Conservation (phyloP, 1,140 invertebrate genomes). For the Scaptomyza pallida region DNA sequence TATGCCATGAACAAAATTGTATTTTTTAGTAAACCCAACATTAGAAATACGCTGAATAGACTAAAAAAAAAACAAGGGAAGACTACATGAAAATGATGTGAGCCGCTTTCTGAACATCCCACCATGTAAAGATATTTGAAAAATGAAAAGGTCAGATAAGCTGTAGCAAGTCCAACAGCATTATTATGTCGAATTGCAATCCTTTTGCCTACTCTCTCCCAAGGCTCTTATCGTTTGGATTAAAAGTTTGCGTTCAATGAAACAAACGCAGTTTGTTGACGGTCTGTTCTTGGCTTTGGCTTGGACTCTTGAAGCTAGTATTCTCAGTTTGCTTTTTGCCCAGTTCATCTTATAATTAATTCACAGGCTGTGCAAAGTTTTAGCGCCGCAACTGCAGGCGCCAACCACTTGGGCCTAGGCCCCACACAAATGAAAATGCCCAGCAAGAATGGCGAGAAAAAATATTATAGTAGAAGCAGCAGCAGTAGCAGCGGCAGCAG, state of each 20-base stretch:
- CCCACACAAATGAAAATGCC: conserved; percentile 52
- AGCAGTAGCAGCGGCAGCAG: too few species aligned
- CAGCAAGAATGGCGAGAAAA: conserved; percentile 8
- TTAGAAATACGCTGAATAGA: too few species aligned
- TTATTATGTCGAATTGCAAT: not conserved
- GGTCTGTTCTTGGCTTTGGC: conserved; percentile 2
- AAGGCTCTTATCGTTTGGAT: conserved; percentile 36
- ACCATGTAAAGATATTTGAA: too few species aligned
- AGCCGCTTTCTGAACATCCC: too few species aligned
- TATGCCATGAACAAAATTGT: too few species aligned
- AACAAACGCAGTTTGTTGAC: conserved; percentile 39
- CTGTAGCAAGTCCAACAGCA: not conserved
- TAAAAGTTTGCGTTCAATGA: conserved; percentile 51
- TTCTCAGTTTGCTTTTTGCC: conserved; percentile 64
- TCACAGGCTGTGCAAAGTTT: conserved; percentile 78
- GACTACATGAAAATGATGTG: too few species aligned
- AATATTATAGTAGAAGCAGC: conserved; percentile 8
- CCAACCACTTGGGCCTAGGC: conserved; percentile 68
- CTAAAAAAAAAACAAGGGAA: too few species aligned
- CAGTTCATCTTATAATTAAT: conserved; percentile 82
- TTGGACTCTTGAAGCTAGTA: not conserved
- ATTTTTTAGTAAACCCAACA: too few species aligned
- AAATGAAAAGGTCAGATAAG: not conserved
- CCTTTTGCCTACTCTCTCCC: not conserved
- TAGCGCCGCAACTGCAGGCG: conserved; percentile 57